Evolutionary conservation across 2,113 vertebrate species (phyloP).

Genomic region (Nicator chloris): DNA sequence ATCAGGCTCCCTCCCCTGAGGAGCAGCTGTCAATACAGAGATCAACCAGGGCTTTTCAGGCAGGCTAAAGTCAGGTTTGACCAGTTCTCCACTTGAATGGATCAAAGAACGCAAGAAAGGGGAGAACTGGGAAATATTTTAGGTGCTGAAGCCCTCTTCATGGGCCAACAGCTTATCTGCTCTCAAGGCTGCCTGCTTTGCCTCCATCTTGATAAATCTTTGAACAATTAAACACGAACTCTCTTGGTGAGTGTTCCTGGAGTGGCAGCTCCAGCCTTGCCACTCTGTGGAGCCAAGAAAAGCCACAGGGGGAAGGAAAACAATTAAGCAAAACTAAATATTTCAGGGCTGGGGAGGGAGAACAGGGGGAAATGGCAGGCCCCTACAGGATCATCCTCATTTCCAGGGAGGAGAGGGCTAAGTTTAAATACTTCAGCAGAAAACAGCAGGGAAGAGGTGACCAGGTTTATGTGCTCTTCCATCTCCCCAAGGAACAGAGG

Average conservation of each 20-base stretch:
- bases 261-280: background rate
- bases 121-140: background rate
- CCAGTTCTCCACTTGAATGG: background rate
- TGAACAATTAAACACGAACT: background rate
- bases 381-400: background rate
- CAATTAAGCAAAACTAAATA: background rate
- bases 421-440: background rate
- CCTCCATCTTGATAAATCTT: background rate
- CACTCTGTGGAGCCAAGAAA: background rate
- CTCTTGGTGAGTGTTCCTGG: background rate
- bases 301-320: background rate
- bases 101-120: background rate
- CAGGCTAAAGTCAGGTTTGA: background rate
- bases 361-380: background rate
- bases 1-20: background rate
- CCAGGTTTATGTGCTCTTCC: background rate
- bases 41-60: background rate
- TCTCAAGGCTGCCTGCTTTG: background rate
- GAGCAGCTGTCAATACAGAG: background rate
- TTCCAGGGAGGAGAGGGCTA: background rate
- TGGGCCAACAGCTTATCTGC: background rate
- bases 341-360: background rate
- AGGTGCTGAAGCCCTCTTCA: background rate
- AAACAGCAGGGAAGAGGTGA: background rate
- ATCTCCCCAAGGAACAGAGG: background rate